phyloP scores from a whole-genome alignment of 2,888 invertebrate species.

The Apamea crenata region DNA sequence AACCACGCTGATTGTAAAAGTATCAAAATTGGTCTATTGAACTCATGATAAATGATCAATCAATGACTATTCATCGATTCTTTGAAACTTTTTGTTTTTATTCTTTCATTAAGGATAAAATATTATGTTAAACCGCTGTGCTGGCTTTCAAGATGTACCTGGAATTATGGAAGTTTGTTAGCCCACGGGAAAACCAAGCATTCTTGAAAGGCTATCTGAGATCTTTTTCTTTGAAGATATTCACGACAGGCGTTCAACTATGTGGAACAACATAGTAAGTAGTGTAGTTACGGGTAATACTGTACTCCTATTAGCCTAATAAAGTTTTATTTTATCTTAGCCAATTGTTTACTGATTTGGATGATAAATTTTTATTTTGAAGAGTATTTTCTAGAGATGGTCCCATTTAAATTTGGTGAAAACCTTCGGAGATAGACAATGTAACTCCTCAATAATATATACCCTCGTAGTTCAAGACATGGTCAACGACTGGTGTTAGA shows the following conservation, averaged over 20 bases:
- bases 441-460: background rate
- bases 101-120: slow-evolving; percentile 17
- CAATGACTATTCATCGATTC: background rate
- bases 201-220: slow-evolving; percentile 45
- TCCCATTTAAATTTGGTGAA: background rate
- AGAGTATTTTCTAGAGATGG: background rate
- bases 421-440: background rate
- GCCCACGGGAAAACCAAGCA: slow-evolving; percentile 52
- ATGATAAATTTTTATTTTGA: background rate
- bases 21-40: slow-evolving; percentile 34
- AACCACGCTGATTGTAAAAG: slow-evolving; percentile 24
- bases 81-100: background rate
- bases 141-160: slow-evolving; percentile 12
- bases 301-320: no score
- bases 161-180: slow-evolving; percentile 29
- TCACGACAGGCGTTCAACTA: slow-evolving; percentile 22
- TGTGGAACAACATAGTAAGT: background rate
- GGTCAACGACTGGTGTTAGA: no score
- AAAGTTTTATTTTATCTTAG: background rate
- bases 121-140: background rate
- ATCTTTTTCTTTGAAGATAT: slow-evolving; percentile 34
- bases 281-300: background rate
- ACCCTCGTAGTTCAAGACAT: no score
- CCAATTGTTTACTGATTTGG: background rate
- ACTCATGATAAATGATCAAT: slow-evolving; percentile 29